phyloP scores from a whole-genome alignment of 1,140 invertebrate genomes.

The Drosophila arawakana region DNA sequence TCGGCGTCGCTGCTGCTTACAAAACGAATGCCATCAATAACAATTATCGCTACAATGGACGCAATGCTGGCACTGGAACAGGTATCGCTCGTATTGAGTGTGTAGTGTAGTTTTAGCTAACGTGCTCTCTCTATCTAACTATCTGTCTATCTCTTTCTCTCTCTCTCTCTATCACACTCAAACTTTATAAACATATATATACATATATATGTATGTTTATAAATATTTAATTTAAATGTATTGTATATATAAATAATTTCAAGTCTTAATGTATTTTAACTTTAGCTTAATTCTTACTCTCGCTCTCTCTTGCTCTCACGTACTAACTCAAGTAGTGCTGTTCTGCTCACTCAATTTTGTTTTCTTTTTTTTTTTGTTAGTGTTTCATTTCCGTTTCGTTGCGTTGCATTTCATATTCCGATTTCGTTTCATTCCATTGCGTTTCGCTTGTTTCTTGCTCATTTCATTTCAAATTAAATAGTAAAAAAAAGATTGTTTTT shows the following conservation, averaged over 20 bases:
- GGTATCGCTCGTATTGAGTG: constrained; percentile 78
- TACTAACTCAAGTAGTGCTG: constrained; percentile 1
- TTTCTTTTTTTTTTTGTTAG: constrained; percentile 30
- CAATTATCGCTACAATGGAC: constrained; percentile 84
- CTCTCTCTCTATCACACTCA: not conserved
- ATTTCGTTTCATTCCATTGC: constrained; percentile 33
- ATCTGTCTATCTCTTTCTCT: constrained; percentile 18
- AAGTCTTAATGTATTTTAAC: not conserved
- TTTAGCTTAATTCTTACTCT: not conserved
- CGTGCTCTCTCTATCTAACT: constrained; percentile 23
- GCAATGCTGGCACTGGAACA: constrained; percentile 77
- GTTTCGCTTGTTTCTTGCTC: constrained; percentile 11
- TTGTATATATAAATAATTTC: not conserved
- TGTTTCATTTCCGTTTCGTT: constrained; percentile 36
- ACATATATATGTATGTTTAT: not conserved
- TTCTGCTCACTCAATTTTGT: constrained; percentile 4
- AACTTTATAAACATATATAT: not conserved
- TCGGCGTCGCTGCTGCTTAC: constrained; percentile 59
- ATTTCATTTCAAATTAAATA: constrained; percentile 27
- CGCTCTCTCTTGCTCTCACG: too few relatives aligned
- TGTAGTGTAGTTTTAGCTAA: constrained; percentile 55
- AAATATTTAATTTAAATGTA: not conserved
- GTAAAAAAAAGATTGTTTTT: constrained; percentile 40
- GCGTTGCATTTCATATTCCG: constrained; percentile 15
- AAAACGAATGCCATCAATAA: constrained; percentile 83